Base-by-base conservation (phyloP, 2,113 vertebrate species). In the Neogale vison region DNA sequence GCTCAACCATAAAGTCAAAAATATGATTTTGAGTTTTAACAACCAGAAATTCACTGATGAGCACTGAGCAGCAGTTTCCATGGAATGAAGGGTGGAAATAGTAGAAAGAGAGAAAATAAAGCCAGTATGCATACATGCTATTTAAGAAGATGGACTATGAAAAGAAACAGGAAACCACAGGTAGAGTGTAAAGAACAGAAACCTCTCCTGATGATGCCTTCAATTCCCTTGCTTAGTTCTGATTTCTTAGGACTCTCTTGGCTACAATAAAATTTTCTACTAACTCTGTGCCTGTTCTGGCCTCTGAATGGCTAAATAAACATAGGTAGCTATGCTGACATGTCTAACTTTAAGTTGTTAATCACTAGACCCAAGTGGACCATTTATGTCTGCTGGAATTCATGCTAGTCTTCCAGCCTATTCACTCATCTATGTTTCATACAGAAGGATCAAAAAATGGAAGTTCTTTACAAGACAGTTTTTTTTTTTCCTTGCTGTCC, bases 291-390 rank as follows among this genome's bases (percentile, higher is more conserved):
- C 31, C n/a, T 42, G 15, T 24, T 36, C 6, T 4, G 31, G 42
- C 6, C n/a, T 80, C 8, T 42, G 76, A 84, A 88, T 39, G 57
- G 87, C 69, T 80, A 80, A 87, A 88, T 72, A 92, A 90, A 96
- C 7, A 76, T 6, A 8, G 23, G 63, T 1, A 86, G 29, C 36
- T 57, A 7, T 63, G 31, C 9, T 93, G 77, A 88, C 42, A 86
- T 86, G 10, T 47, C 20, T 65, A 93, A 59, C 39, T 91, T 95
- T 92, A 84, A 52, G 31, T 61, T 92, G 26, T 89, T 95, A 52
- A 59, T 88, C 82, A 81, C 1, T 45, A 36, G 47, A 23, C 57
- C 80, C 90, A 67, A 52, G 9, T 34, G 79, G 88, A 92, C 39
- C 1, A 34, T 89, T 87, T 94, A 59, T 36, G 47, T 81, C 47